phyloP scores from a whole-genome alignment of 1,140 invertebrate genomes.

The Vanessa tameamea region DNA sequence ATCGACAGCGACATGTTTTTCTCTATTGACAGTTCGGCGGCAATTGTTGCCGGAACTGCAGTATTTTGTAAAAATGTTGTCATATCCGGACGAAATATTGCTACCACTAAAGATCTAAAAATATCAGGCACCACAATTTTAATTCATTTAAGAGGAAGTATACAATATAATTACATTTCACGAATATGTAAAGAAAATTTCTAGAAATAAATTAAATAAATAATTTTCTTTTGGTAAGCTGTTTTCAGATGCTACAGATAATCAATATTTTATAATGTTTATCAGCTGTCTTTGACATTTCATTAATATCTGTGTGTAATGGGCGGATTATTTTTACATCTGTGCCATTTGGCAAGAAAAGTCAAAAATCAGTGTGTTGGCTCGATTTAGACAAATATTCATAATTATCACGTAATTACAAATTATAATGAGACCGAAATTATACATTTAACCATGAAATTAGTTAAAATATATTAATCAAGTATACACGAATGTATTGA shows the following conservation, averaged over 20 bases:
- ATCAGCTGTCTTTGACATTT: slow-evolving; percentile 57
- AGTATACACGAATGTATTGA: slow-evolving; percentile 30
- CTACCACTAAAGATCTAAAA: not conserved
- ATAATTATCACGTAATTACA: slow-evolving; percentile 53
- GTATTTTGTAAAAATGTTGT: slow-evolving; percentile 52
- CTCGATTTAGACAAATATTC: slow-evolving; percentile 64
- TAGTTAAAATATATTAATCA: slow-evolving; percentile 60
- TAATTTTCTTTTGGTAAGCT: not conserved
- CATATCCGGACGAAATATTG: slow-evolving; percentile 35
- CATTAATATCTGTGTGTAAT: slow-evolving; percentile 34
- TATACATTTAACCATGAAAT: slow-evolving; percentile 53
- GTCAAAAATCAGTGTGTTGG: slow-evolving; percentile 72
- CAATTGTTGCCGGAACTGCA: slow-evolving; percentile 75
- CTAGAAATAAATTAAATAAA: too few relatives aligned
- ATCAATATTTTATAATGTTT: slow-evolving; percentile 10
- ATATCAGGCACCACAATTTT: too few relatives aligned
- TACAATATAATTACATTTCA: too few relatives aligned
- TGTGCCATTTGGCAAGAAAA: slow-evolving; percentile 62
- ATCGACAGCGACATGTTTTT: slow-evolving; percentile 64
- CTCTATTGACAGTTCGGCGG: slow-evolving; percentile 67
- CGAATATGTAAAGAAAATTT: too few relatives aligned
- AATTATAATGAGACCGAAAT: slow-evolving; percentile 56
- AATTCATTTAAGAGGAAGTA: too few relatives aligned
- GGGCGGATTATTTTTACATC: slow-evolving; percentile 46
- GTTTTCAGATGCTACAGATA: slow-evolving; percentile 17